Base-by-base conservation (phyloP, 2,113 vertebrate genomes). In the Triplophysa dalaica region DNA sequence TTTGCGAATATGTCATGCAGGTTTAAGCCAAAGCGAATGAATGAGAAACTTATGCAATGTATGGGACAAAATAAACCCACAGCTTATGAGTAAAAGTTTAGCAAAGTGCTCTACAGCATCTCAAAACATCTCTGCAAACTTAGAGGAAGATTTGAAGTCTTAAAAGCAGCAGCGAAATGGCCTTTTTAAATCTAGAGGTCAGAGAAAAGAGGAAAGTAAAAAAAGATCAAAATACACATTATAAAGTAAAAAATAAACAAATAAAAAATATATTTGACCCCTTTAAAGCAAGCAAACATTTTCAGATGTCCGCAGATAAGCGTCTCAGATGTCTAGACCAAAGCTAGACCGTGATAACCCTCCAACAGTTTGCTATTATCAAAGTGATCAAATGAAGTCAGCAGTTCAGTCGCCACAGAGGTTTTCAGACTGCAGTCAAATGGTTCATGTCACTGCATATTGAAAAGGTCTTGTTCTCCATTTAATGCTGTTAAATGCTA, bases 401-500 rank as follows among this genome's bases (percentile, higher is more conserved):
- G 19, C 7, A 54, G 29, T 16, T 72, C 19, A 72, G 21, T 12
- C 19, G n/a, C 50, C 29, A 4, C 29, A 38, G 33, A 38, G 7
- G 33, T 38, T 38, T 6, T 41, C 19, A 14, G 26, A 72, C 10
- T 72, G 50, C 50, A 56, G 11, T 33, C 26, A 56, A 3, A 56
- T 29, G n/a, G 29, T 58, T 38, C 29, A 29, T 56, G 70, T 22
- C 70, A 38, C 5, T 8, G 8, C 10, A 72, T 58, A 33, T 58
- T 75, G 41, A 75, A 62, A 74, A 33, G 2, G n/a, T 24, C 14
- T 24, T 29, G 11, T 75, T 45, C 45, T 75, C 21, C 21, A 9
- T 62, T 75, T 75, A 60, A 43, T 45, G 56, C 8, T 16, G 56
- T 62, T 62, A 24, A 74, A 74, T 17, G 11, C 54, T 74, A 33